Evolutionary conservation across 1,140 invertebrate species (phyloP), one percentile per base, ranked within the genome.

Genomic region (Meloidogyne chitwoodi): DNA sequence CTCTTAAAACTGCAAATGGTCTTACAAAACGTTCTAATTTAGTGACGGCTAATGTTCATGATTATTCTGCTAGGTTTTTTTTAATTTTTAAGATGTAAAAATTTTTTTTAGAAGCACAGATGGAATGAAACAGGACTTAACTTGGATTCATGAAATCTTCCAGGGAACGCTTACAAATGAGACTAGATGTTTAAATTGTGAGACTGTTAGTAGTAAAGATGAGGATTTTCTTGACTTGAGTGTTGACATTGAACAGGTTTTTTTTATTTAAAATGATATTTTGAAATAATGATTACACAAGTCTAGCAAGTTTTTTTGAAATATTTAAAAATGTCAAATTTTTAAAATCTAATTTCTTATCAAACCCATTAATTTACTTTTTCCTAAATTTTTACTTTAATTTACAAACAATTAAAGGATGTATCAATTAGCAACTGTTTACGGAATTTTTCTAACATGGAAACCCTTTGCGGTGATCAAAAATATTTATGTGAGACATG

Each of bases 401-500:
- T 48, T 22, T 27, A 24, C 2, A 16, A 70, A 5, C 38, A 22
- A 27, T 16, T 26, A 19, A 19, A 73, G 88, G 99, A 99, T 88
- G 98, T 96, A 11, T 97, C 94, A 77, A 98, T 99, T 78, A 98
- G 95, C 1, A 94, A 98, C 88, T 99, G 97, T 90, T 90, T 99
- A 77, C 91, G 93, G 80, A 96, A 94, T 87, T 99, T 98, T 88
- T 96, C 94, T 85, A 96, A 95, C 89, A 98, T 95, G 76, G 96
- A 99, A 89, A 99, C 96, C 19, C 90, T 99, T n/a, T 96, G 95
- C 89, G 94, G 93, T 84, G 96, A 99, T 88, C 97, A 98, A 90
- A 99, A 99, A 90, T 99, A 99, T 88, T 98, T 97, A 89, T 99
- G 97, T 90, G 96, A 99, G 90, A 93, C 96, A 82, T 99, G 97